phyloP scores from a whole-genome alignment of 2,797 vertebrate species.

The Aphelocoma californica region DNA sequence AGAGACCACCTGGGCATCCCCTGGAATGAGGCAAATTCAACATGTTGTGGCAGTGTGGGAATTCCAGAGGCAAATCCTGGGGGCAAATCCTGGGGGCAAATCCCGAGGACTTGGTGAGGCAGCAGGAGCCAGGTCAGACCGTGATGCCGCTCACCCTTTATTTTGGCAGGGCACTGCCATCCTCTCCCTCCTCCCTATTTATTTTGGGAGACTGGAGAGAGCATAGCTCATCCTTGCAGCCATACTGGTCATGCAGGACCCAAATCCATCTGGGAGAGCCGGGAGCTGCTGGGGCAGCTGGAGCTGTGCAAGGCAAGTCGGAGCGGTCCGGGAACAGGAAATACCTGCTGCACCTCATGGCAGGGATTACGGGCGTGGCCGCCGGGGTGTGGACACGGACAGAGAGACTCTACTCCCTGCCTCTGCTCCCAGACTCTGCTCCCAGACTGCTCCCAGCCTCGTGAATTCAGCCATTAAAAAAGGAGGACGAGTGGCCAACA shows the following conservation, averaged over 20 bases:
- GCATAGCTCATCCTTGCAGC: rapidly evolving
- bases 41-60: neutral
- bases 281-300: neutral
- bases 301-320: neutral
- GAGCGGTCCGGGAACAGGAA: slow-evolving; percentile 1
- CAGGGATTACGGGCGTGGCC: neutral
- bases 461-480: rapidly evolving
- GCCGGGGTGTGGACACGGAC: neutral
- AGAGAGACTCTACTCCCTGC: neutral
- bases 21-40: neutral
- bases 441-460: neutral
- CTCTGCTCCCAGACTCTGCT: neutral
- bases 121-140: neutral
- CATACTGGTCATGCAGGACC: neutral
- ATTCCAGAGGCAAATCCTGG: neutral
- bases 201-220: neutral
- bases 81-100: neutral
- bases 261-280: neutral
- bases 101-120: neutral
- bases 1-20: neutral
- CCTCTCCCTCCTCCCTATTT: neutral
- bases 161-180: neutral
- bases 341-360: slow-evolving; percentile 9
- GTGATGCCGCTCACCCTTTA: rapidly evolving
- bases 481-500: neutral